Evolutionary conservation across 2,797 vertebrate genomes (phyloP).

Genomic region (Rhincodon typus): DNA sequence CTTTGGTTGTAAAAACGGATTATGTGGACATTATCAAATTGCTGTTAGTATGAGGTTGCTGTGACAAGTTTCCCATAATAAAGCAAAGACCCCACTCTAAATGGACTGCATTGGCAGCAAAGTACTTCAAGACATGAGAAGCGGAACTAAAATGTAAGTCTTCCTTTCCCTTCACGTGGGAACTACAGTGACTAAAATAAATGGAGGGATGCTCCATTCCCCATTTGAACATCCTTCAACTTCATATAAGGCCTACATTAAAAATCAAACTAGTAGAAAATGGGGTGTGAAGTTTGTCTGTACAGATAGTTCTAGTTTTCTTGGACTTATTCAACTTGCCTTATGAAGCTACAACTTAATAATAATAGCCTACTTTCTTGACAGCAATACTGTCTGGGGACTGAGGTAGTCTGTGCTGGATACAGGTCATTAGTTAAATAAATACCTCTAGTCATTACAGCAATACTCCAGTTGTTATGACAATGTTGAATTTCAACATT

Average conservation of each 20-base stretch:
- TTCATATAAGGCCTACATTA: not conserved
- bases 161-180: not conserved
- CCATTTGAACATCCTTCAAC: not conserved
- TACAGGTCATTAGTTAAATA: not conserved
- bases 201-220: not conserved
- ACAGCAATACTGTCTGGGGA: not conserved
- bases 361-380: conserved; percentile 26
- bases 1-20: too few relatives aligned
- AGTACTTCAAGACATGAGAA: too few relatives aligned
- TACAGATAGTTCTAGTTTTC: not conserved
- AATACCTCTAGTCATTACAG: not conserved
- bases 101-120: too few relatives aligned
- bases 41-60: too few relatives aligned
- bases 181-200: not conserved
- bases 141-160: too few relatives aligned
- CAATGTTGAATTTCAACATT: not conserved
- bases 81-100: too few relatives aligned
- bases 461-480: not conserved
- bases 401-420: not conserved
- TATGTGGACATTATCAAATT: too few relatives aligned
- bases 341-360: not conserved
- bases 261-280: not conserved
- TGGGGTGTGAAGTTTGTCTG: not conserved
- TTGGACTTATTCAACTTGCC: not conserved
- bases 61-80: too few relatives aligned